Evolutionary conservation across 2,113 vertebrate species (phyloP), one percentile per base, ranked within the genome.

Genomic region (Nymphicus hollandicus): DNA sequence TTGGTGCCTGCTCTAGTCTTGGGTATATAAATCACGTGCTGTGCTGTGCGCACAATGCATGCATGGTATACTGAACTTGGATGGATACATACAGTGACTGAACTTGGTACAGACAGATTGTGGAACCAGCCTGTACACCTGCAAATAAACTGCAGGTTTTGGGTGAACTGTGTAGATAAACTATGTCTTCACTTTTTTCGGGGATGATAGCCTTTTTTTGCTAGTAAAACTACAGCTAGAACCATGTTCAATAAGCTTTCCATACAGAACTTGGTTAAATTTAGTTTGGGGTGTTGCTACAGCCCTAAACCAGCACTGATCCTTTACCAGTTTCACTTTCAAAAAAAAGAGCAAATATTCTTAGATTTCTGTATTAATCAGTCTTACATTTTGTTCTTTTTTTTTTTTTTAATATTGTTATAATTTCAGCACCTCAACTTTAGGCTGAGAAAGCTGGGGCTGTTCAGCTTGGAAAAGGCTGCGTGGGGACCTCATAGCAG

Each of bases 81-180:
- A 23, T 10, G 15, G 49, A 11, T 31, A 11, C 3, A 5, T 3
- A 1, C 5, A 11, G 13, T 2, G 10, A 11, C 14, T 0, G 0
- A 16, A 1, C 31, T 23, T n/a, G 5, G 23, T 39, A 9, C 20
- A 27, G 27, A 13, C 12, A 24, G 23, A 1, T 12, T 20, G 41
- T 17, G 55, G 37, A 46, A 37, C 41, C 1, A 4, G 37, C 14
- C 31, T 6, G 1, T 19, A 27, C 3, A 8, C 20, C 23, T 37
- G 49, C 50, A 81, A 49, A 52, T n/a, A 35, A 84, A 44, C 13
- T 9, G 24, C 5, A 1, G n/a, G n/a, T 49, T 20, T 4, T 14
- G 25, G 15, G 7, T 2, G 2, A 55, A 23, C 23, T 35, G 13
- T 13, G 13, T n/a, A n/a, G 23, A 15, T 27, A 46, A 81, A 47